These are phyloP conservation scores for Pristionchus maxplancki DNA, from an alignment of 2,888 invertebrate genomes.

Conservation along the genomic window DNA sequence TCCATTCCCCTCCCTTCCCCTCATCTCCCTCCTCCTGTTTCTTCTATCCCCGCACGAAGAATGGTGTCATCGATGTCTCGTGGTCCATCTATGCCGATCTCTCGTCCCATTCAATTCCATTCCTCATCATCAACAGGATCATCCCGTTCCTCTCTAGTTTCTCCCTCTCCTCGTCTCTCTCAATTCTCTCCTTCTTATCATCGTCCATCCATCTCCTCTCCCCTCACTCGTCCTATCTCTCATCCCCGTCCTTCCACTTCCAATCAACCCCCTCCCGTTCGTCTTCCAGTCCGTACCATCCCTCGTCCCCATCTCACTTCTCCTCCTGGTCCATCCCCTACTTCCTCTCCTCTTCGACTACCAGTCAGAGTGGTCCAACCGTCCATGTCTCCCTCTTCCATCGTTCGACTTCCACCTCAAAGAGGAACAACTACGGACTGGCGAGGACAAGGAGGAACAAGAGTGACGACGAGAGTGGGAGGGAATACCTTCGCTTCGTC, in stretches of 20 bases:
- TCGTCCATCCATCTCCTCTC: neutral
- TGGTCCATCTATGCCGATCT: neutral
- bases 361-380: conserved; percentile 18
- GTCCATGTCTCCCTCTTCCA: neutral
- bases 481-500: neutral
- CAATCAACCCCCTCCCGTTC: conserved; percentile 23
- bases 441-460: conserved; percentile 27
- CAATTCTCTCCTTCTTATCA: neutral
- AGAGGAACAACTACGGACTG: neutral
- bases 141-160: neutral
- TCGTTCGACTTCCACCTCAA: neutral
- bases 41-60: neutral
- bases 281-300: conserved; percentile 17
- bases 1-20: neutral
- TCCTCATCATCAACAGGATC: neutral
- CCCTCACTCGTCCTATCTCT: neutral
- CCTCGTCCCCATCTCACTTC: neutral
- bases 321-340: conserved; percentile 3
- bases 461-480: neutral
- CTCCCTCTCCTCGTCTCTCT: neutral
- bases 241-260: neutral
- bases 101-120: neutral
- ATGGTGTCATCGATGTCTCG: neutral
- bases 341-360: conserved; percentile 1
- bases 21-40: neutral